Conservation (phyloP, 2,888 invertebrate species). For the Eupithecia vulgata region DNA sequence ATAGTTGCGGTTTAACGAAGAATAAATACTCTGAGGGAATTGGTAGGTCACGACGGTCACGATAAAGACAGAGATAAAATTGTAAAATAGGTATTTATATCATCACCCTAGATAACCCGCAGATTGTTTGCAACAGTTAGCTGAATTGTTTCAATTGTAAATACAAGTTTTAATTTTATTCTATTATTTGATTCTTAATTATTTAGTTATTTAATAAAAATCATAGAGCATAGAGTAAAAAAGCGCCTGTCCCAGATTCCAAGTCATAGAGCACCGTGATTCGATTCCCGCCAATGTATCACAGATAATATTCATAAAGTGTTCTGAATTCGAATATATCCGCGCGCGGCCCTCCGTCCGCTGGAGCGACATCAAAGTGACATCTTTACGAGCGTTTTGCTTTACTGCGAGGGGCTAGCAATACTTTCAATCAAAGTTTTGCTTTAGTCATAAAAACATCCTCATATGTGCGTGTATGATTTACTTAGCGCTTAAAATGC, state of each 20-base stretch:
- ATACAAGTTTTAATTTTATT: too few relatives aligned
- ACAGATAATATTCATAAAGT: neutral
- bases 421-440: slow-evolving; percentile 11
- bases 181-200: too few relatives aligned
- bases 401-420: slow-evolving; percentile 7
- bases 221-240: too few relatives aligned
- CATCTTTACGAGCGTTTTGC: slow-evolving; percentile 67
- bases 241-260: too few relatives aligned
- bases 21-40: slow-evolving; percentile 15
- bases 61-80: slow-evolving; percentile 3
- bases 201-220: too few relatives aligned
- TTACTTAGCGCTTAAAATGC: too few relatives aligned
- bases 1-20: slow-evolving; percentile 26
- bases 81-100: too few relatives aligned
- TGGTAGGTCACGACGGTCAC: neutral
- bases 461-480: neutral
- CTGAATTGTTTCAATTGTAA: too few relatives aligned
- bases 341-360: slow-evolving; percentile 60
- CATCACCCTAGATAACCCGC: too few relatives aligned
- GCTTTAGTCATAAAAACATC: slow-evolving; percentile 10
- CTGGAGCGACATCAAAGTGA: too few relatives aligned
- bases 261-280: neutral
- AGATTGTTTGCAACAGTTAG: too few relatives aligned
- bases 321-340: slow-evolving; percentile 21
- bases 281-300: slow-evolving; percentile 8